phyloP scores from a whole-genome alignment of 1,140 invertebrate genomes.

The Vanessa tameamea region DNA sequence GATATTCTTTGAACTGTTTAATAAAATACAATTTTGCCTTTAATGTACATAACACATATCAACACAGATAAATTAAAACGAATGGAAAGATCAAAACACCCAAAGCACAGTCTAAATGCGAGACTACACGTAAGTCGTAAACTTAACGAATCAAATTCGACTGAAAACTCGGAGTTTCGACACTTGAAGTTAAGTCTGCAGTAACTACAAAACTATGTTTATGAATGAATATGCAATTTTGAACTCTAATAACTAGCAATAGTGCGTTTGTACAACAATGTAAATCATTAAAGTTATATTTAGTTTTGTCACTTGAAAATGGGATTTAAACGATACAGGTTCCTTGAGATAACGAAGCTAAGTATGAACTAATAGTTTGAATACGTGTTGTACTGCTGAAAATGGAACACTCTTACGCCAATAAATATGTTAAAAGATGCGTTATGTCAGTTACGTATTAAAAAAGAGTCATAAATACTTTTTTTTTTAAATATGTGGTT shows the following conservation, averaged over 20 bases:
- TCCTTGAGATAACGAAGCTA: constrained; percentile 16
- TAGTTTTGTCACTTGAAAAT: constrained; percentile 29
- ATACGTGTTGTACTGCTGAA: neutral
- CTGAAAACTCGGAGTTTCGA: constrained; percentile 45
- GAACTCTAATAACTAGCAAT: constrained; percentile 34
- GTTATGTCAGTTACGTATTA: too few relatives aligned
- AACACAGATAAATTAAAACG: constrained; percentile 16
- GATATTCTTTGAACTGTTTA: too few relatives aligned
- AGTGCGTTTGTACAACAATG: constrained; percentile 20
- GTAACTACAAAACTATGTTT: constrained; percentile 41
- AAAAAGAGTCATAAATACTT: too few relatives aligned
- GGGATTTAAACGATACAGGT: constrained; percentile 20
- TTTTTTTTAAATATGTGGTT: too few relatives aligned
- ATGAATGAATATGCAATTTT: constrained; percentile 34
- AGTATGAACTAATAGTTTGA: neutral
- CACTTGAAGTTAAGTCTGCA: constrained; percentile 44
- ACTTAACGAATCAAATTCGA: constrained; percentile 48
- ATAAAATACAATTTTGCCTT: neutral
- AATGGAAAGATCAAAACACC: constrained; percentile 24
- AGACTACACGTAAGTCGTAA: constrained; percentile 37
- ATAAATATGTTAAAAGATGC: too few relatives aligned
- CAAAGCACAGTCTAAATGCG: constrained; percentile 24
- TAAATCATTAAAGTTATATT: constrained; percentile 24
- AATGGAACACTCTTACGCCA: neutral
- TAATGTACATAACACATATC: neutral